Percentiles rank a stretch among this genome's conserved stretches.
phyloP scores from a whole-genome alignment of 2,797 vertebrate species.

The Sparidentex hasta region DNA sequence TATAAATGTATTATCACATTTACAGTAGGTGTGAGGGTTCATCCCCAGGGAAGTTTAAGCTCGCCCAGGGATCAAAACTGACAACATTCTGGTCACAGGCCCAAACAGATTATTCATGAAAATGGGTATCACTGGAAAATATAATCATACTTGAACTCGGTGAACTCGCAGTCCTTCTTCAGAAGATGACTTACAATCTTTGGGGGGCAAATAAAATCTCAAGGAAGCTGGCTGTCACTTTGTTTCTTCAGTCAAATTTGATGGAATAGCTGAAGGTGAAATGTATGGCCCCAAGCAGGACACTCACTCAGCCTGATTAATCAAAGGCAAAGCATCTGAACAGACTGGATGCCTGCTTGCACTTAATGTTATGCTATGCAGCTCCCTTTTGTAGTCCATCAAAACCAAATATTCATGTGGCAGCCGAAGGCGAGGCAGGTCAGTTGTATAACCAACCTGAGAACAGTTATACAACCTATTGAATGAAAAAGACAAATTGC shows the following conservation, averaged over 20 bases:
- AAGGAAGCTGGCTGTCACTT: constrained; percentile 10
- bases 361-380: constrained; percentile 5
- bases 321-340: constrained; percentile 10
- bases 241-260: constrained; percentile 10
- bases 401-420: constrained; percentile 37
- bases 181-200: constrained; percentile 1
- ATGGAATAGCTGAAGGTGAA: constrained; percentile 1
- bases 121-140: not conserved
- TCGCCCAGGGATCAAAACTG: not conserved
- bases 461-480: constrained; percentile 14
- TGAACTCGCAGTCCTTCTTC: constrained; percentile 8
- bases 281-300: not conserved
- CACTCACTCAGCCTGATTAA: not conserved
- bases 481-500: constrained; percentile 2
- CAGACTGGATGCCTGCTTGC: constrained; percentile 9
- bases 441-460: constrained; percentile 43
- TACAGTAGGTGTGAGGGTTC: too few species aligned
- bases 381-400: constrained; percentile 24
- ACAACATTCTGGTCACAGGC: too few species aligned
- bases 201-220: not conserved
- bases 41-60: not conserved
- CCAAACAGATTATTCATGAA: not conserved
- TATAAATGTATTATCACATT: not conserved
- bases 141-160: not conserved
- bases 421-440: constrained; percentile 11